Conservation (phyloP, 2,888 invertebrate species). For the Yponomeuta sedellus region DNA sequence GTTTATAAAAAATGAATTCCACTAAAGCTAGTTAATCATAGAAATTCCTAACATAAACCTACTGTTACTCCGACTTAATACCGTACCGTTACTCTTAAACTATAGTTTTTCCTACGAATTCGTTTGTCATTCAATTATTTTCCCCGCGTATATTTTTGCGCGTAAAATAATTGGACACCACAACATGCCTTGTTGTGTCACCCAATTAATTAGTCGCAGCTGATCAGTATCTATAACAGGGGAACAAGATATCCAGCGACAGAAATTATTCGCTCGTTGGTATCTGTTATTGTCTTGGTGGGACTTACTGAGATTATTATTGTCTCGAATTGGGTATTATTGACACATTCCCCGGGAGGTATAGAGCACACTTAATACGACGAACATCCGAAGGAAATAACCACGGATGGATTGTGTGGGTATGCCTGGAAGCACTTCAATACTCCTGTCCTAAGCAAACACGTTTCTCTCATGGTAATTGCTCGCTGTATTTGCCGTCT, state of each 20-base stretch:
- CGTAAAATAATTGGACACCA: too few species aligned
- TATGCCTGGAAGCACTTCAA: constrained; percentile 71
- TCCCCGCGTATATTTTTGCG: too few species aligned
- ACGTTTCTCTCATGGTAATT: constrained; percentile 72
- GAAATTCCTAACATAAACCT: too few species aligned
- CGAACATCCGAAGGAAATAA: constrained; percentile 7
- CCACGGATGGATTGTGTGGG: constrained; percentile 57
- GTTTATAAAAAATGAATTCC: too few species aligned
- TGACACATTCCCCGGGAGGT: constrained; percentile 50
- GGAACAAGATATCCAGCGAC: not conserved
- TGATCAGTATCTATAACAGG: not conserved
- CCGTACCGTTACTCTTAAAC: too few species aligned
- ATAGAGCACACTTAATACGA: constrained; percentile 19
- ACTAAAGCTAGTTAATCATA: too few species aligned
- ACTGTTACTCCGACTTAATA: too few species aligned
- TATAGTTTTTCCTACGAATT: too few species aligned
- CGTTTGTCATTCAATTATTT: too few species aligned
- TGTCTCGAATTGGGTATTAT: constrained; percentile 64
- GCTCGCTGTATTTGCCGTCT: constrained; percentile 69
- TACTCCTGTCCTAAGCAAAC: constrained; percentile 73
- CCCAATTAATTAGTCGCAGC: not conserved
- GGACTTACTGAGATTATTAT: constrained; percentile 65
- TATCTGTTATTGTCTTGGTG: constrained; percentile 34
- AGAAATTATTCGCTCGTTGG: not conserved
- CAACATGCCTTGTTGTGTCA: not conserved